Conservation (phyloP, 1,140 invertebrate genomes). For the Trachymyrmex cornetzi region DNA sequence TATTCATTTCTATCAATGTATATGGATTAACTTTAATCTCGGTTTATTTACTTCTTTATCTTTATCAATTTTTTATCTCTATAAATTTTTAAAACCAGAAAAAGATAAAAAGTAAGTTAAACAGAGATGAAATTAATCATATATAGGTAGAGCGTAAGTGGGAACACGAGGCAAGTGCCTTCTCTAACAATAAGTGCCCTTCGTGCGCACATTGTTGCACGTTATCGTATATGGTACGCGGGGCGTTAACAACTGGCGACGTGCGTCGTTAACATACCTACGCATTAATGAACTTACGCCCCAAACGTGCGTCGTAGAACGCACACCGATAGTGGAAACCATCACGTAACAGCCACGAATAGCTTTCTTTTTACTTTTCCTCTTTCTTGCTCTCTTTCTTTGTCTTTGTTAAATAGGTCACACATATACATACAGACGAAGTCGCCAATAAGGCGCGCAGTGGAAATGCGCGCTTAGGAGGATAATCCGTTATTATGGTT, state of each 20-base stretch:
- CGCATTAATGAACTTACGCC: slow-evolving; percentile 68
- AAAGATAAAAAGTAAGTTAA: no score
- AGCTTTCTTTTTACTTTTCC: slow-evolving; percentile 4
- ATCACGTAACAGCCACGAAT: slow-evolving; percentile 55
- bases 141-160: not conserved
- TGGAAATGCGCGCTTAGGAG: not conserved
- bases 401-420: slow-evolving; percentile 52
- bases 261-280: slow-evolving; percentile 64
- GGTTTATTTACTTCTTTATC: no score
- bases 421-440: not conserved
- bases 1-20: no score
- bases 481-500: slow-evolving; percentile 26
- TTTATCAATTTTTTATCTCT: no score
- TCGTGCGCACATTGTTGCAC: slow-evolving; percentile 6
- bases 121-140: no score
- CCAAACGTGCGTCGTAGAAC: not conserved
- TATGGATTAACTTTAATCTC: no score
- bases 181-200: slow-evolving; percentile 11
- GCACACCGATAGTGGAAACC: slow-evolving; percentile 44
- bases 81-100: no score
- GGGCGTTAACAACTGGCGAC: slow-evolving; percentile 61
- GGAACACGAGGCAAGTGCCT: not conserved
- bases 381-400: not conserved
- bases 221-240: slow-evolving; percentile 13
- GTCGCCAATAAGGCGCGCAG: not conserved